Evolutionary conservation across 2,888 invertebrate genomes (phyloP).

Genomic region (Cistogaster globosa): DNA sequence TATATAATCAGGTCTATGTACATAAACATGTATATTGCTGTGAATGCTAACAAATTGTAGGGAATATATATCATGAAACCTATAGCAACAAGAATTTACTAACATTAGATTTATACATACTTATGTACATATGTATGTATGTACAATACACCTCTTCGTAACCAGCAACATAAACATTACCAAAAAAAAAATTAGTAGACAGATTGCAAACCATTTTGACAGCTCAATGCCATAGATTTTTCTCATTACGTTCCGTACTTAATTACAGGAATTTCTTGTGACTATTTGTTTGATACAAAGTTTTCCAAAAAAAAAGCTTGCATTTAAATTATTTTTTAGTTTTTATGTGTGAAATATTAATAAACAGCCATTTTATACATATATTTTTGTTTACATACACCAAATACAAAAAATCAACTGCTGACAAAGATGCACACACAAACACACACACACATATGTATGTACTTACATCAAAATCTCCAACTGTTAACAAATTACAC

Average conservation of each 20-base stretch:
- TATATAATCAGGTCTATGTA: too few species aligned
- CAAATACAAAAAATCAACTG: too few species aligned
- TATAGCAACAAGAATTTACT: background rate
- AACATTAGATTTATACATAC: background rate
- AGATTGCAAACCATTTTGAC: slow-evolving; percentile 17
- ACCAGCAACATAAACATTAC: background rate
- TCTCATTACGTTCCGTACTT: background rate
- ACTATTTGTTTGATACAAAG: background rate
- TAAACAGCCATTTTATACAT: too few species aligned
- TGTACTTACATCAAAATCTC: background rate
- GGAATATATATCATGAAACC: background rate
- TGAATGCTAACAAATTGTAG: background rate
- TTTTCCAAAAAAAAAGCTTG: background rate
- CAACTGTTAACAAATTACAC: background rate
- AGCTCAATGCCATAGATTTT: background rate
- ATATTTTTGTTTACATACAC: too few species aligned
- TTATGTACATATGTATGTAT: background rate
- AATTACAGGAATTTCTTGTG: background rate
- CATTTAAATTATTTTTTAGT: background rate
- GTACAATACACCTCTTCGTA: too few species aligned
- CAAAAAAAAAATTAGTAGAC: background rate
- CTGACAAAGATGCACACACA: too few species aligned
- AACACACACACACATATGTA: too few species aligned
- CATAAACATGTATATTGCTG: background rate
- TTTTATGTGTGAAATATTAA: too few species aligned